A percentile compares a stretch with the other conserved stretches of the same genome.
Conservation (phyloP, 1,140 invertebrate species). For the Lordiphosa clarofinis region DNA sequence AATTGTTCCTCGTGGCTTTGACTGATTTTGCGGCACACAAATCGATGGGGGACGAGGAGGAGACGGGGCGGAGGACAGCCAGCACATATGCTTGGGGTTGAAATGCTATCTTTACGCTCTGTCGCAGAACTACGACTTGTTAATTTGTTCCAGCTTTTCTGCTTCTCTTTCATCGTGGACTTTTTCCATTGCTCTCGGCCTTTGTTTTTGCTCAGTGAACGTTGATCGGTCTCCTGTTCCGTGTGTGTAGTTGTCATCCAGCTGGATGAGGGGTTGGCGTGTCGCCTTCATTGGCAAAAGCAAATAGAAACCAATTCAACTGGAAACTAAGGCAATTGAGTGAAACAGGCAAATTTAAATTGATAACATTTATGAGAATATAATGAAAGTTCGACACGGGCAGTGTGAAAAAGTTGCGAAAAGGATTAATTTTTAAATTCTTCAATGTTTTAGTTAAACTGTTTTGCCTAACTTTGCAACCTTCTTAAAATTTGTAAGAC, state of each 20-base stretch:
- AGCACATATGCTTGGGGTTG: slow-evolving; percentile 1
- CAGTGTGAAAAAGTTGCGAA: not conserved
- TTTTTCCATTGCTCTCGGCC: slow-evolving; percentile 10
- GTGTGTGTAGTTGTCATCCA: slow-evolving; percentile 29
- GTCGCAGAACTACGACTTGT: slow-evolving; percentile 24
- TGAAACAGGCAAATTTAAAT: slow-evolving; percentile 42
- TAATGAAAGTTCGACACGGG: slow-evolving; percentile 11
- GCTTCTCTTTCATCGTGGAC: slow-evolving; percentile 5
- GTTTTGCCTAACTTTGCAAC: no score
- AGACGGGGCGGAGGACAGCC: not conserved
- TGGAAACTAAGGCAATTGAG: slow-evolving; percentile 62
- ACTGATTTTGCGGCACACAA: slow-evolving; percentile 10
- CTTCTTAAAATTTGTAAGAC: no score
- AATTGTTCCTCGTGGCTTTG: slow-evolving; percentile 27
- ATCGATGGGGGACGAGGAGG: not conserved
- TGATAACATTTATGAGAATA: slow-evolving; percentile 42
- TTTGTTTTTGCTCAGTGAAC: slow-evolving; percentile 57
- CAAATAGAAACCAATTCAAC: slow-evolving; percentile 55
- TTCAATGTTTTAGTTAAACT: no score
- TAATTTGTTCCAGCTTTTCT: slow-evolving; percentile 40
- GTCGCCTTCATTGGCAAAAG: slow-evolving; percentile 26
- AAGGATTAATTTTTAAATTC: no score
- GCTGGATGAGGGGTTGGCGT: slow-evolving; percentile 5
- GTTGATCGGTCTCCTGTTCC: slow-evolving; percentile 33
- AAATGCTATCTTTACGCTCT: slow-evolving; percentile 6